Base-by-base conservation (phyloP, 1,140 invertebrate genomes). In the Drosophila malerkotliana region DNA sequence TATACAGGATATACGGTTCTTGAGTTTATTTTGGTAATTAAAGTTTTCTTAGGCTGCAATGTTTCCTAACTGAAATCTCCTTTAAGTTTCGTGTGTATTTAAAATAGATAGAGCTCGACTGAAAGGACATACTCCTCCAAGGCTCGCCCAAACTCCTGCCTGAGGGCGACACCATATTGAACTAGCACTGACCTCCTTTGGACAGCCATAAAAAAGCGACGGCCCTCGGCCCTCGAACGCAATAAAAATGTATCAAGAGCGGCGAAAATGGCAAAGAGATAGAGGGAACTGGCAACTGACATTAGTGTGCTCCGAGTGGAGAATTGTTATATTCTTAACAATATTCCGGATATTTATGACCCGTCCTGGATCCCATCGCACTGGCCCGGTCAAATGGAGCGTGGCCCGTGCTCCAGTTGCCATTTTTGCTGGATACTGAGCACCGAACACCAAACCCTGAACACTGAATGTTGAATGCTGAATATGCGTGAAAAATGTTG, bases 271-370 rank as follows among this genome's bases (percentile, higher is more conserved):
- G 15, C 57, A 28, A 37, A 30, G 10, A 56, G 28, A 55, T 34
- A 30, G 48, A 53, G 45, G 56, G 34, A 60, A 66, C 26, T 53
- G 45, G 63, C 59, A 51, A 47, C 26, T 67, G 60, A 67, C 63
- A 67, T 67, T 67, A 67, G 63, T 53, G 63, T 18, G n/a, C 28
- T 44, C 59, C 14, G 28, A 62, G 37, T 21, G 47, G 28, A 64
- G 60, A 77, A 88, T 87, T 87, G 75, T 87, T 88, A 83, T 88
- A 88, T 83, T 79, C 79, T 87, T 87, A 83, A 87, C 79, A 87
- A 88, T 88, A 88, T 88, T 83, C 63, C 59, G 64, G 76, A 83
- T 60, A 87, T 87, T 87, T 87, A 87, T 82, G 83, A 83, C 83
- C 76, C 60, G 14, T 63, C 52, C 64, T 57, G 44, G 32, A 32